These are phyloP conservation scores for Sardina pilchardus DNA, from an alignment of 2,113 vertebrate genomes.

Conservation along the genomic window DNA sequence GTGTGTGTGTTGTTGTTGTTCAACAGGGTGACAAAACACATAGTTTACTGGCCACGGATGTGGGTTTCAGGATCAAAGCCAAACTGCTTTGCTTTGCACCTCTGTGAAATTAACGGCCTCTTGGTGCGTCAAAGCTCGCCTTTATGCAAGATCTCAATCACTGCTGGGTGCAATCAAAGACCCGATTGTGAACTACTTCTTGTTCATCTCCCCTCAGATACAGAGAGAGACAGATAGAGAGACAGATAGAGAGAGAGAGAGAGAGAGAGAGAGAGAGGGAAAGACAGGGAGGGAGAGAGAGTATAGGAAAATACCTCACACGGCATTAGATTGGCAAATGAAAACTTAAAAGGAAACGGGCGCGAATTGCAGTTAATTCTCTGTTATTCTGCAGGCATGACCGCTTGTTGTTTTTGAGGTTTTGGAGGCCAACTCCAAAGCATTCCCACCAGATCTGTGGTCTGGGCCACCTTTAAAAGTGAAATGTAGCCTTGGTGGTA, in stretches of 20 bases:
- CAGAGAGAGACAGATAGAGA: conserved; percentile 14
- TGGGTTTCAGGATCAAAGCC: conserved; percentile 69
- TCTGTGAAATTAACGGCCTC: conserved; percentile 68
- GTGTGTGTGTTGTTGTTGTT: conserved; percentile 25
- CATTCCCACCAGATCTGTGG: conserved; percentile 11
- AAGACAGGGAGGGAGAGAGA: not conserved
- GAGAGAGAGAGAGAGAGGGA: conserved; percentile 3
- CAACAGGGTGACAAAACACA: conserved; percentile 62
- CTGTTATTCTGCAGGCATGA: conserved; percentile 22
- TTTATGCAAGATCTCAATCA: conserved; percentile 67
- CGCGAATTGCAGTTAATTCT: conserved; percentile 24
- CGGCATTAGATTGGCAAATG: conserved; percentile 38
- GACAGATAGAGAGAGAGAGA: conserved; percentile 14
- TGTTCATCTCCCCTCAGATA: conserved; percentile 46
- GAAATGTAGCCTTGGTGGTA: conserved; percentile 24
- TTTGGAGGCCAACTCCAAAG: conserved; percentile 33
- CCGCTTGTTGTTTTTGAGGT: conserved; percentile 29
- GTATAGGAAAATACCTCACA: conserved; percentile 38
- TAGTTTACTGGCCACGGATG: conserved; percentile 68
- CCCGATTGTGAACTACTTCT: conserved; percentile 61
- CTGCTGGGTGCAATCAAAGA: conserved; percentile 64
- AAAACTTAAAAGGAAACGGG: conserved; percentile 37
- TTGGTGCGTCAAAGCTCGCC: conserved; percentile 70
- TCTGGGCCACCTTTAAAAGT: conserved; percentile 12
- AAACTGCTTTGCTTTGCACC: conserved; percentile 65